Evolutionary conservation across 1,140 invertebrate species (phyloP).

Genomic region (Metopolophium dirhodum): DNA sequence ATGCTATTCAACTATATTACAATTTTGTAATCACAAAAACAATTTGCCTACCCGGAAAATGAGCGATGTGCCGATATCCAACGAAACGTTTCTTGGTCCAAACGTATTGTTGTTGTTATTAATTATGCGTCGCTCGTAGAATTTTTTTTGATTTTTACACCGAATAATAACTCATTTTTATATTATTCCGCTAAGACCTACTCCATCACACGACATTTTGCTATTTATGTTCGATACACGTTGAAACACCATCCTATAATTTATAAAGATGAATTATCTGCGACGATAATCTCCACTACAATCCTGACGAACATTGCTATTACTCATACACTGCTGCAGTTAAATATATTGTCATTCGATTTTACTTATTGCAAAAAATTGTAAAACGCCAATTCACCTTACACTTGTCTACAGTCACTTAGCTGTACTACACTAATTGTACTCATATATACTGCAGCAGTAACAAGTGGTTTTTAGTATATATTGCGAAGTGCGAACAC

Average conservation of each 20-base stretch:
- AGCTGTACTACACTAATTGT: neutral
- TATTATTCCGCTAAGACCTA: neutral
- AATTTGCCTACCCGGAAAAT: neutral
- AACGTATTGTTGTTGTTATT: neutral
- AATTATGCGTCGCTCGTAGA: neutral
- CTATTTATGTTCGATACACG: neutral
- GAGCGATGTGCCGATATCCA: neutral
- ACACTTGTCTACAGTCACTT: neutral
- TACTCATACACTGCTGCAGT: neutral
- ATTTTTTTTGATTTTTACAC: neutral
- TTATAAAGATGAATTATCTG: no score
- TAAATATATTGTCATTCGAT: neutral
- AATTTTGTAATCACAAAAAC: neutral
- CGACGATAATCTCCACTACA: neutral
- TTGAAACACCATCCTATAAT: no score
- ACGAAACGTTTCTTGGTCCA: neutral
- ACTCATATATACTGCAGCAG: neutral
- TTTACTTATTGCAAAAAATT: neutral
- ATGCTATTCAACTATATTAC: neutral
- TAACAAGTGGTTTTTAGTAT: neutral
- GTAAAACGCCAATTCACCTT: neutral
- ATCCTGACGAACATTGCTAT: neutral
- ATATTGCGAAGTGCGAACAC: neutral
- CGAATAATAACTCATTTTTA: neutral
- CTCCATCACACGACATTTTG: neutral